Percentiles rank a stretch among this genome's conserved stretches.
phyloP scores from a whole-genome alignment of 2,888 invertebrate species.

The Sarcophaga subvicina region DNA sequence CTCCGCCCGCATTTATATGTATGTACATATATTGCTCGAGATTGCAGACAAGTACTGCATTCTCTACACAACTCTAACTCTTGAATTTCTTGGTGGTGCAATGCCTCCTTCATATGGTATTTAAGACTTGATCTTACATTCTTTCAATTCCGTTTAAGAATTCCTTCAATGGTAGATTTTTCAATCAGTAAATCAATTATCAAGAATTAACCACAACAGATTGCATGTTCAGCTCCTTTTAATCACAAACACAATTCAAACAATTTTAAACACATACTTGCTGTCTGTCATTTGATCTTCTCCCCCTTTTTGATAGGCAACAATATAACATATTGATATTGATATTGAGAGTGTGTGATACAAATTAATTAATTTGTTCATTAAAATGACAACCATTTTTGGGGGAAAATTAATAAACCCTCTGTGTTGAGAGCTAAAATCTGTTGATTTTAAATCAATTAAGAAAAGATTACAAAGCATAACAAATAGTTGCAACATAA shows the following conservation, averaged over 20 bases:
- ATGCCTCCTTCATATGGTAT: no score
- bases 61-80: no score
- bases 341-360: neutral
- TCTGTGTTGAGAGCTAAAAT: neutral
- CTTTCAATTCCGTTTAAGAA: no score
- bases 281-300: neutral
- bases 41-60: no score
- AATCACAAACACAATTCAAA: constrained; percentile 2
- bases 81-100: no score
- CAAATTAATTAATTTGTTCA: constrained; percentile 60
- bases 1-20: no score
- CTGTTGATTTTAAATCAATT: neutral
- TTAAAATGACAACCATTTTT: constrained; percentile 46
- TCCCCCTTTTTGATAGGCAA: constrained; percentile 12
- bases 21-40: no score
- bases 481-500: neutral
- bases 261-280: constrained; percentile 20
- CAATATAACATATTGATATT: neutral
- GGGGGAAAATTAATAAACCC: constrained; percentile 23
- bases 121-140: no score
- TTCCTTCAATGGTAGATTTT: no score
- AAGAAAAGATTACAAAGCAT: neutral
- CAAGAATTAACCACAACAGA: no score
- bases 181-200: no score
- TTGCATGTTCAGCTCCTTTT: no score